A percentile compares a stretch with the other conserved stretches of the same genome.
These are phyloP conservation scores for Choristoneura rosaceana DNA, from an alignment of 2,888 invertebrate species.

Conservation along the genomic window DNA sequence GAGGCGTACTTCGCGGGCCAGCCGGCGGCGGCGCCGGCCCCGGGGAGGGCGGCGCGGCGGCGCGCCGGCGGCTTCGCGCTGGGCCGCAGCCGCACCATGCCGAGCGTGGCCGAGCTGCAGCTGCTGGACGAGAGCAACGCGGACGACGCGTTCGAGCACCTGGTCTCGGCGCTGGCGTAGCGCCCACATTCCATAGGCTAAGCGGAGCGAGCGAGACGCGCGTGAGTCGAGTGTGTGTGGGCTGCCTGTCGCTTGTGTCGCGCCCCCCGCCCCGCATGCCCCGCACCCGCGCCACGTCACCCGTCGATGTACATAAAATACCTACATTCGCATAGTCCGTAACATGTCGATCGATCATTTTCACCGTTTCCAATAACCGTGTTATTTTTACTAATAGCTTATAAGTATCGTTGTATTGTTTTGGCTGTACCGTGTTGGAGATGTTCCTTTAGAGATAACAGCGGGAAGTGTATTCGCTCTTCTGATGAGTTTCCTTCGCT, in stretches of 20 bases:
- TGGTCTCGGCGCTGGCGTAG: constrained; percentile 88
- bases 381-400: constrained; percentile 83
- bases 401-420: constrained; percentile 72
- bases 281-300: constrained; percentile 50
- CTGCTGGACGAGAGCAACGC: constrained; percentile 92
- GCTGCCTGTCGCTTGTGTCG: constrained; percentile 74
- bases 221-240: constrained; percentile 85
- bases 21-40: constrained; percentile 46
- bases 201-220: constrained; percentile 81
- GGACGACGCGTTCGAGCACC: constrained; percentile 94
- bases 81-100: constrained; percentile 91
- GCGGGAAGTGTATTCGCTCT: constrained; percentile 35
- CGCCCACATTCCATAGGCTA: constrained; percentile 79
- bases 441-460: constrained; percentile 59
- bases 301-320: constrained; percentile 68
- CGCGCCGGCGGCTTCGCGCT: constrained; percentile 84
- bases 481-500: constrained; percentile 48
- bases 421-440: constrained; percentile 71
- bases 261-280: constrained; percentile 59
- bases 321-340: constrained; percentile 51
- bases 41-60: constrained; percentile 46
- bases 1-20: constrained; percentile 89
- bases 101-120: constrained; percentile 88
- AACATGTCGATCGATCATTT: constrained; percentile 65
- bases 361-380: constrained; percentile 76